Conservation (phyloP, 64 coral and sea anemone genomes). For the Pocillopora verrucosa region DNA sequence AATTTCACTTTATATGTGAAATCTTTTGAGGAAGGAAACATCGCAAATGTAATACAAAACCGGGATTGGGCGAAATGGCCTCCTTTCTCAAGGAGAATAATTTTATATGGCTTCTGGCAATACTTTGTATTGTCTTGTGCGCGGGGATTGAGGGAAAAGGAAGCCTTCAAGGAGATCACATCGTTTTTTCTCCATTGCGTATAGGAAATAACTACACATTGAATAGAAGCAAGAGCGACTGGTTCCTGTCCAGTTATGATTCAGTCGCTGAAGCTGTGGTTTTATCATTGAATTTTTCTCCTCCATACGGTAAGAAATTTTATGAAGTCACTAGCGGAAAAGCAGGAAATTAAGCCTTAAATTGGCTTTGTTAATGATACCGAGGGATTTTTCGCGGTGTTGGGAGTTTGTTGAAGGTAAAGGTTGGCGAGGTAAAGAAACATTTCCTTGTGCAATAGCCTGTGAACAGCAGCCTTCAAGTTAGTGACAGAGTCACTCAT, state of each 20-base stretch:
- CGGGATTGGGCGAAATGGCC: background rate
- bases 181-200: slow-evolving; percentile 35
- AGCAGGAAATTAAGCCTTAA: background rate
- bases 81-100: slow-evolving; percentile 27
- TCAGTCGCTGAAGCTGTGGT: slow-evolving; percentile 30
- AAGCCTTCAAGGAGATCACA: slow-evolving; percentile 29
- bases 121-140: background rate
- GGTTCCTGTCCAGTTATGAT: slow-evolving; percentile 62
- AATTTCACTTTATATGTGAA: background rate
- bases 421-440: background rate
- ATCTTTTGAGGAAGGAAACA: background rate
- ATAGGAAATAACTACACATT: slow-evolving; percentile 46
- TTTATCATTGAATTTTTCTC: slow-evolving; percentile 25
- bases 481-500: slow-evolving; percentile 23
- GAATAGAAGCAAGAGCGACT: slow-evolving; percentile 19
- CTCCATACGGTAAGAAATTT: slow-evolving; percentile 53
- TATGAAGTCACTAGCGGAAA: background rate
- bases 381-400: background rate
- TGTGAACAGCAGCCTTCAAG: background rate
- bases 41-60: background rate
- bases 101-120: background rate
- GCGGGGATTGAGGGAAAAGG: background rate
- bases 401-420: background rate
- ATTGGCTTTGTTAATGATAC: background rate
- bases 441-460: background rate